These are phyloP conservation scores for Homarus americanus DNA, from an alignment of 1,140 invertebrate species.

Conservation along the genomic window DNA sequence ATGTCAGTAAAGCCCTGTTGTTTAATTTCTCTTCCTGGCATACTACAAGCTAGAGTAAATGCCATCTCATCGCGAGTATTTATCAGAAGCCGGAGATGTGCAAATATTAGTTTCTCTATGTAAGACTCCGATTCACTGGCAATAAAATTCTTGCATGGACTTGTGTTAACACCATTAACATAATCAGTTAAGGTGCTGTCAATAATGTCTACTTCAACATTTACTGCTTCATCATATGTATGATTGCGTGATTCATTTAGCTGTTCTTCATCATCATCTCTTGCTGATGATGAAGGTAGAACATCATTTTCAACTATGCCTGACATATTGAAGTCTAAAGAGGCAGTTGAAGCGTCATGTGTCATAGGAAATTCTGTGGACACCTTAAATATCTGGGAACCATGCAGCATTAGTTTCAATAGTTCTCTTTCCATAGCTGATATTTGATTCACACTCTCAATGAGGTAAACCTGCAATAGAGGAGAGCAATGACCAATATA, in stretches of 20 bases:
- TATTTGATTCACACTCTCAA: constrained; percentile 47
- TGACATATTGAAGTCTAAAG: constrained; percentile 30
- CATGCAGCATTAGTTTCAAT: constrained; percentile 31
- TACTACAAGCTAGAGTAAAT: constrained; percentile 56
- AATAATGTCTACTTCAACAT: constrained; percentile 4
- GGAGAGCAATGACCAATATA: neutral
- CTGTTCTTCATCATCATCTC: neutral
- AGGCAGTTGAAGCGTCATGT: neutral
- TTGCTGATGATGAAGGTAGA: neutral
- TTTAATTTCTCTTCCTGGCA: constrained; percentile 65
- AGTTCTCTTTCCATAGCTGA: constrained; percentile 56
- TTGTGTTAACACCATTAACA: constrained; percentile 3
- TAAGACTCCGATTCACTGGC: constrained; percentile 47
- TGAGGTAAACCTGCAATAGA: constrained; percentile 44
- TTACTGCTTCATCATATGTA: neutral
- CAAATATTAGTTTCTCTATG: constrained; percentile 48
- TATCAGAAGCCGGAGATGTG: constrained; percentile 66
- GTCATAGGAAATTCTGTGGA: neutral
- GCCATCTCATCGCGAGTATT: constrained; percentile 71
- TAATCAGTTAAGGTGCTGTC: constrained; percentile 13
- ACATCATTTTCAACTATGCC: constrained; percentile 41
- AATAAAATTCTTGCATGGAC: neutral
- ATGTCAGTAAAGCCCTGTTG: constrained; percentile 68
- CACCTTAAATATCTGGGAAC: constrained; percentile 32
- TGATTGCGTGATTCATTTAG: neutral